These are phyloP conservation scores for Clanis bilineata DNA, from an alignment of 2,888 invertebrate genomes.

Conservation along the genomic window DNA sequence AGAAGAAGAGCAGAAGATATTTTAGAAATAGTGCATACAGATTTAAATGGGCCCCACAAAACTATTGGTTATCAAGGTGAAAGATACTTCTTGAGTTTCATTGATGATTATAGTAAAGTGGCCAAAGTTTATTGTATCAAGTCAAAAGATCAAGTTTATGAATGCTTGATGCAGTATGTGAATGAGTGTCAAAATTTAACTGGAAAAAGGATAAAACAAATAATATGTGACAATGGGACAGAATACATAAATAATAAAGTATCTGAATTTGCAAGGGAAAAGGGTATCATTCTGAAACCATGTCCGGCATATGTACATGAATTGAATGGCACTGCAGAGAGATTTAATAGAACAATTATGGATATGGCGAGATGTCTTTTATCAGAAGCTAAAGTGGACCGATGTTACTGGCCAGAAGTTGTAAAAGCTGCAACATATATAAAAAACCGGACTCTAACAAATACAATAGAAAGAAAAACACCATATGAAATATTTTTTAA, in stretches of 20 bases:
- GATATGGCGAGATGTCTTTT: constrained; percentile 34
- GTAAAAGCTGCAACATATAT: constrained; percentile 37
- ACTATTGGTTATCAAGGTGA: constrained; percentile 33
- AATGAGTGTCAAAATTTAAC: constrained; percentile 29
- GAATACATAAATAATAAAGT: constrained; percentile 32
- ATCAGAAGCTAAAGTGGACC: constrained; percentile 32
- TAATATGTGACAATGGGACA: constrained; percentile 35
- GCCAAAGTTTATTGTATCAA: constrained; percentile 31
- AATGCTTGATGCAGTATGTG: constrained; percentile 30
- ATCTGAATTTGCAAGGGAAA: constrained; percentile 30
- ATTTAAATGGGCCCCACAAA: constrained; percentile 35
- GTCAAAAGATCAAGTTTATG: constrained; percentile 27
- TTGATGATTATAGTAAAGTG: constrained; percentile 35
- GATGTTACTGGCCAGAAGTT: constrained; percentile 33
- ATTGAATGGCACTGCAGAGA: constrained; percentile 37
- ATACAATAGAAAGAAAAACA: constrained; percentile 35
- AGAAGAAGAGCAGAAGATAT: constrained; percentile 28
- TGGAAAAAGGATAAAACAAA: constrained; percentile 30
- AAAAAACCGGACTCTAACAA: constrained; percentile 38
- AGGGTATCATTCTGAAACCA: constrained; percentile 32
- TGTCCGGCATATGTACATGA: constrained; percentile 40
- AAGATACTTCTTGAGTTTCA: constrained; percentile 38
- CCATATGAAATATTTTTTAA: constrained; percentile 30
- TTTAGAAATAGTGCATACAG: constrained; percentile 32
- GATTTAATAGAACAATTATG: constrained; percentile 35